Conservation (phyloP, 2,797 vertebrate genomes). For the Arctocebus calabarensis region DNA sequence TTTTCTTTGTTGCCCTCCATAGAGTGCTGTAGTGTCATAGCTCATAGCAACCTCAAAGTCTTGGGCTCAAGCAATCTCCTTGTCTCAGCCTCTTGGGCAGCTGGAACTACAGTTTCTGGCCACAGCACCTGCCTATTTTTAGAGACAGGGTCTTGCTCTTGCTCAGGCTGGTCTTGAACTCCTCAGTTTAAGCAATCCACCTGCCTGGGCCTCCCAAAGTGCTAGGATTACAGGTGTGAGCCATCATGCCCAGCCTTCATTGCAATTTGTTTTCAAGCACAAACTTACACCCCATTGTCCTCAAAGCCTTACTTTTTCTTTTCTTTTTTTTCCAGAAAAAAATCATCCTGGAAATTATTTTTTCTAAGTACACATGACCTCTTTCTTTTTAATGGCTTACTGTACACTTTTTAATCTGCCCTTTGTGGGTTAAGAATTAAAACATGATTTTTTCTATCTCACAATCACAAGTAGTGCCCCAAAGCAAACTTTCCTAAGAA, state of each 20-base stretch:
- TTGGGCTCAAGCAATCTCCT: no score
- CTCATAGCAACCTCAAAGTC: no score
- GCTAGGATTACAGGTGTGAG: no score
- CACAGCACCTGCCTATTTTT: no score
- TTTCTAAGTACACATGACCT: background rate
- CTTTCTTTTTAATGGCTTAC: background rate
- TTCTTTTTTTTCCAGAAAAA: background rate
- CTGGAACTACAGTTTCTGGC: no score
- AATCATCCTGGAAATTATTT: background rate
- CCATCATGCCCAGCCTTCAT: background rate
- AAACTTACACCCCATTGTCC: background rate
- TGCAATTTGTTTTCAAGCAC: background rate
- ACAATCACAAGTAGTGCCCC: background rate
- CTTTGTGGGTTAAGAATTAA: constrained; percentile 45
- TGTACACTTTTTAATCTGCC: constrained; percentile 29
- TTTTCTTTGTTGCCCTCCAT: background rate
- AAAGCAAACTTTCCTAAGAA: background rate
- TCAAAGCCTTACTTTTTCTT: background rate
- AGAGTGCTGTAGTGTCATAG: no score
- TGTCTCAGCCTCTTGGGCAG: no score
- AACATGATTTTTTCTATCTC: constrained; percentile 24
- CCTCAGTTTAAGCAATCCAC: no score
- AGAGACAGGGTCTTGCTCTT: no score
- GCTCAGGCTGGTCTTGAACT: no score
- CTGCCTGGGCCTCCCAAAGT: no score